Evolutionary conservation across 2,888 invertebrate species (phyloP), one percentile per base, ranked within the genome.

Genomic region (Alitta virens): DNA sequence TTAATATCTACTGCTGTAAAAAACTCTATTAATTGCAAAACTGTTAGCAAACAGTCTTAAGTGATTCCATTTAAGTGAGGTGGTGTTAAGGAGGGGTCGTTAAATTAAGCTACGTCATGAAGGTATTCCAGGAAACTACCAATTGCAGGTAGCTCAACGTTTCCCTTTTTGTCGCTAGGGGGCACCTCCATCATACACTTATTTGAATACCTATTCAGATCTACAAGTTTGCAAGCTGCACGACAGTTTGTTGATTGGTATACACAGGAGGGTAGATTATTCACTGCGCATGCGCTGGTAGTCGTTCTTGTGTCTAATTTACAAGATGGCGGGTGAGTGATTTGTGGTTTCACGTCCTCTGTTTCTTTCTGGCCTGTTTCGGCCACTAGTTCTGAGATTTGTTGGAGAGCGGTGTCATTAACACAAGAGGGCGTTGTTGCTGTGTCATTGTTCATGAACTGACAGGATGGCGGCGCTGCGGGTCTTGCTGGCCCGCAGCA

Each of bases 81-180:
- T n/a, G n/a, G n/a, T n/a, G n/a, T n/a, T n/a, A n/a, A n/a, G n/a
- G n/a, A n/a, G n/a, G n/a, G n/a, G n/a, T n/a, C n/a, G n/a, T n/a
- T n/a, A n/a, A n/a, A n/a, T 46, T 7, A 21, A 18, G n/a, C n/a
- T 46, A 59, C 51, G 24, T 72, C 72, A 61, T 71, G 69, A 7
- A 74, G 67, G 52, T 71, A 72, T 62, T 74, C 74, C 38, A 74
- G 64, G 42, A 74, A 71, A 63, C 72, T 74, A 9, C 72, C 74
- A 27, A 72, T 71, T 3, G 72, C 68, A 1, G 74, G 74, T 16
- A 74, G 64, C 46, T 72, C 71, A 0, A 66, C 46, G 24, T 63
- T 65, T 26, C 49, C 49, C 7, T 49, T 25, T 16, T 21, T 49
- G 26, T 63, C 40, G 70, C 67, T 27, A 27, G 23, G 23, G 26